Evolutionary conservation across 2,113 vertebrate species (phyloP).

Genomic region (Apus apus): DNA sequence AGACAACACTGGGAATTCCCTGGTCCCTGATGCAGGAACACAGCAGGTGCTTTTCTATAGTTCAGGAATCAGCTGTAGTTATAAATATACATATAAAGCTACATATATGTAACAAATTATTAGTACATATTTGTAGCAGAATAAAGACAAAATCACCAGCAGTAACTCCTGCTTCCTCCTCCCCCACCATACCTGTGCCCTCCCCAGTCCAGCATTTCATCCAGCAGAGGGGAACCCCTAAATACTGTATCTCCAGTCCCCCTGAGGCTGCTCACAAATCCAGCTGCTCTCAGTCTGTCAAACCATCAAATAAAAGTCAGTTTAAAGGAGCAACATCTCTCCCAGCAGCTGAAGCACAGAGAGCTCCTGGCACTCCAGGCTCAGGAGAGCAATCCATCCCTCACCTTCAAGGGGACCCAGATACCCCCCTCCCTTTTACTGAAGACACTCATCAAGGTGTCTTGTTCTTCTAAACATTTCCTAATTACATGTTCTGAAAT

Average conservation of each 20-base stretch:
- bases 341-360: not conserved
- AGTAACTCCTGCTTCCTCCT: fast-evolving
- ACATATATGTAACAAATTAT: too few species aligned
- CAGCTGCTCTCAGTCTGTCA: not conserved
- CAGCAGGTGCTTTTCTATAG: fast-evolving
- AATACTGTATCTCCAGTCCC: not conserved
- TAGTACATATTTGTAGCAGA: fast-evolving
- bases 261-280: too few species aligned
- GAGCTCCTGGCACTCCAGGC: not conserved
- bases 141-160: not conserved
- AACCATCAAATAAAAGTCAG: not conserved
- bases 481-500: slow-evolving; percentile 2
- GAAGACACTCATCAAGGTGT: not conserved
- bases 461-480: slow-evolving; percentile 3
- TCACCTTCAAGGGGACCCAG: not conserved
- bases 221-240: not conserved
- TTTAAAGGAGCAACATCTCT: not conserved
- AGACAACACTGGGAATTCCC: fast-evolving
- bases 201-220: not conserved
- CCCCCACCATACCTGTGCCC: fast-evolving
- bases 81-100: too few species aligned
- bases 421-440: not conserved
- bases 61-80: not conserved
- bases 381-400: slow-evolving; percentile 15
- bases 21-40: not conserved